Percentiles rank a stretch among this genome's conserved stretches.
These are phyloP conservation scores for Anhinga rufa DNA, from an alignment of 2,113 vertebrate species.

Conservation along the genomic window DNA sequence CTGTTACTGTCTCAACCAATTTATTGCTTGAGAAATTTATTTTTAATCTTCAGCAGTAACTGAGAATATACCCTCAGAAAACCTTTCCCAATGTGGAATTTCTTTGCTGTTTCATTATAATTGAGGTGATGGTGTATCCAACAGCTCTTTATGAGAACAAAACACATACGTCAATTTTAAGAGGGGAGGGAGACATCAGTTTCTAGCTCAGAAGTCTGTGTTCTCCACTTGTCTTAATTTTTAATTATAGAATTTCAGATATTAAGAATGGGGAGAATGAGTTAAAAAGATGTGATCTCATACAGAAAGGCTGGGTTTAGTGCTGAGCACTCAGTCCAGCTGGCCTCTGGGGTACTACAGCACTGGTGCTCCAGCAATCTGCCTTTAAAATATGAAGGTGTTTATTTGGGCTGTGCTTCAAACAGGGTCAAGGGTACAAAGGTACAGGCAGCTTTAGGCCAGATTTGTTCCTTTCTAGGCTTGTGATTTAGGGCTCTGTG, in stretches of 20 bases:
- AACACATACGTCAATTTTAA: neutral
- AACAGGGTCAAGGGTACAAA: neutral
- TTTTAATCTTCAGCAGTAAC: constrained; percentile 59
- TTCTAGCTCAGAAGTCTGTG: neutral
- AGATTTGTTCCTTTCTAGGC: neutral
- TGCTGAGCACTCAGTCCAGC: neutral
- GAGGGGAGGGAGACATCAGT: neutral
- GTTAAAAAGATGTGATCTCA: neutral
- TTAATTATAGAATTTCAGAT: neutral
- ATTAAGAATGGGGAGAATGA: neutral
- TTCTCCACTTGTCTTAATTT: neutral
- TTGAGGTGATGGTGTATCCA: constrained; percentile 19
- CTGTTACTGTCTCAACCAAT: constrained; percentile 65
- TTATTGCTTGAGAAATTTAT: constrained; percentile 63
- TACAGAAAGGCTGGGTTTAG: neutral
- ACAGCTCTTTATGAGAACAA: constrained; percentile 20
- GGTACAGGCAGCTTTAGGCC: neutral
- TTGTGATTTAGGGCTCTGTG: neutral
- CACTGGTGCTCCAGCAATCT: neutral
- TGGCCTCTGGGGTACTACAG: neutral
- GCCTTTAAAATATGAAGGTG: neutral
- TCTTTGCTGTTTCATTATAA: constrained; percentile 26
- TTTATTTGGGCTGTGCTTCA: neutral
- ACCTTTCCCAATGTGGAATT: constrained; percentile 38
- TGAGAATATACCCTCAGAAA: constrained; percentile 58